A percentile compares a stretch with the other conserved stretches of the same genome.
phyloP scores from a whole-genome alignment of 2,888 invertebrate species.

The Buathra laborator region DNA sequence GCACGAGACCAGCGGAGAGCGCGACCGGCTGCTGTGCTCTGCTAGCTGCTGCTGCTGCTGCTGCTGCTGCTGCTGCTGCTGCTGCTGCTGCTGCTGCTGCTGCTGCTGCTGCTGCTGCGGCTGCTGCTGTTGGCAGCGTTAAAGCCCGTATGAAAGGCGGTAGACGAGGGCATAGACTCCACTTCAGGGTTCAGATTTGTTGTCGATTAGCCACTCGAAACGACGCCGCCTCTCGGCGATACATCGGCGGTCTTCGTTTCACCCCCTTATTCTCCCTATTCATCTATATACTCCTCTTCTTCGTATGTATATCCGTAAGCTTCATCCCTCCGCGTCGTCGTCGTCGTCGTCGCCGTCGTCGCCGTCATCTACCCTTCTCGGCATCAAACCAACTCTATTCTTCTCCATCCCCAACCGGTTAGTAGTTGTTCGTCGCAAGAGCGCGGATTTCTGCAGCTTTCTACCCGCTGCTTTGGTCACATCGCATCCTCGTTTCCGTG shows the following conservation, averaged over 20 bases:
- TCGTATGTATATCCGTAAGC: background rate
- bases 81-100: constrained; percentile 49
- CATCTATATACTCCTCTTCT: background rate
- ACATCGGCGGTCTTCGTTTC: constrained; percentile 47
- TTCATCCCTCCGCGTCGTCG: background rate
- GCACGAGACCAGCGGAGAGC: constrained; percentile 56
- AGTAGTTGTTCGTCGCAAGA: constrained; percentile 3
- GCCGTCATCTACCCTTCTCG: background rate
- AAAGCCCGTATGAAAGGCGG: constrained; percentile 71
- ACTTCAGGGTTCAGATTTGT: constrained; percentile 77
- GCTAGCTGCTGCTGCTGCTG: constrained; percentile 34
- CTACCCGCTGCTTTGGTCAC: background rate
- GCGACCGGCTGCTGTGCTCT: constrained; percentile 65
- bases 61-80: constrained; percentile 52
- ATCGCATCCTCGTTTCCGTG: constrained; percentile 63
- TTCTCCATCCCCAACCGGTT: constrained; percentile 3
- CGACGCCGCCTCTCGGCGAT: constrained; percentile 70
- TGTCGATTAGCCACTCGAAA: constrained; percentile 76
- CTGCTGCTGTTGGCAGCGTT: constrained; percentile 60
- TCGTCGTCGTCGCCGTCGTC: too few species aligned
- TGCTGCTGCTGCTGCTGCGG: constrained; percentile 33
- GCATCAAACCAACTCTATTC: background rate
- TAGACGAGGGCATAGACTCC: constrained; percentile 71
- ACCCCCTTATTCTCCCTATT: background rate
- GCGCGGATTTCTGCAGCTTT: constrained; percentile 1